Percentiles rank a stretch among this genome's conserved stretches.
Conservation (phyloP, 2,888 invertebrate species). For the Stramonita haemastoma region DNA sequence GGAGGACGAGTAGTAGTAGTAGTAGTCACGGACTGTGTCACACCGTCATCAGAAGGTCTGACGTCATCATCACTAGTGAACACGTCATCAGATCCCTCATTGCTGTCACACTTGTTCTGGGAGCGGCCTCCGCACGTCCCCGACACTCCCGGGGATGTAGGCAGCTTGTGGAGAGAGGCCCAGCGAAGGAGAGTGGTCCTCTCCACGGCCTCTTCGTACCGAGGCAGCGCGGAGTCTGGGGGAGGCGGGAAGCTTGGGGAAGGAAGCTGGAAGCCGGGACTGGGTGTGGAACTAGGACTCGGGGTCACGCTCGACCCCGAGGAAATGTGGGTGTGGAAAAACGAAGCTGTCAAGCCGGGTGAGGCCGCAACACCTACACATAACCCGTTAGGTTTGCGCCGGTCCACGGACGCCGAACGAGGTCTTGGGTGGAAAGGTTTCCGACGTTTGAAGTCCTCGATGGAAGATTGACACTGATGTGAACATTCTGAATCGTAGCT, state of each 20-base stretch:
- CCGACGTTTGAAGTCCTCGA: not conserved
- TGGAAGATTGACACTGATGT: not conserved
- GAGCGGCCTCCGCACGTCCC: constrained; percentile 26
- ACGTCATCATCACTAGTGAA: constrained; percentile 32
- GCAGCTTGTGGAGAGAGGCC: constrained; percentile 22
- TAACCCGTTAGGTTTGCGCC: not conserved
- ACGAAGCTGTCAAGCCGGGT: not conserved
- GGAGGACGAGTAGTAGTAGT: no score
- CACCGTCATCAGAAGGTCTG: not conserved
- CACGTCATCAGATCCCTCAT: constrained; percentile 23
- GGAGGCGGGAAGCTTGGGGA: no score
- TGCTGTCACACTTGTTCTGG: not conserved
- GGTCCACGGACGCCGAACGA: not conserved
- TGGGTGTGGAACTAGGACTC: no score
- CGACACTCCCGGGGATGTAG: not conserved
- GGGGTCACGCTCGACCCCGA: no score
- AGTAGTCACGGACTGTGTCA: not conserved
- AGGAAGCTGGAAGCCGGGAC: no score
- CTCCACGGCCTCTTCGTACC: constrained; percentile 11
- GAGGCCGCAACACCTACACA: not conserved
- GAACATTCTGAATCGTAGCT: no score
- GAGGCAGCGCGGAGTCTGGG: not conserved
- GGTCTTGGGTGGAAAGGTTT: not conserved
- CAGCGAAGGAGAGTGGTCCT: constrained; percentile 19
- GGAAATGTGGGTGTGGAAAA: not conserved